These are phyloP conservation scores for Dryobota labecula DNA, from an alignment of 2,888 invertebrate genomes.

Conservation along the genomic window DNA sequence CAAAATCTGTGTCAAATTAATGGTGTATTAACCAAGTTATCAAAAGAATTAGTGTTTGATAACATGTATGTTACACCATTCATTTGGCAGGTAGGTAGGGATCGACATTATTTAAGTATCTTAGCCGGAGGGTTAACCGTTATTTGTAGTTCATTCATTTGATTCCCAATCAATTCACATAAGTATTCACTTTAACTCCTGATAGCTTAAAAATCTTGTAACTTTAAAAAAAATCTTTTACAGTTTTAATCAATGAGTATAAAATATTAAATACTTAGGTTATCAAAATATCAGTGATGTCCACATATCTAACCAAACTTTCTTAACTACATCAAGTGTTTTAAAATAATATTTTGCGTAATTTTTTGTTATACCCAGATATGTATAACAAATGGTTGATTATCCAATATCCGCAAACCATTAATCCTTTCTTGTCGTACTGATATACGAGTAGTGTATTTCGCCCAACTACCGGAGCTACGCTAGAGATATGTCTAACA, in stretches of 20 bases:
- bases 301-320: not conserved
- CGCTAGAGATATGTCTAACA: constrained; percentile 63
- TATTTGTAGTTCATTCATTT: not conserved
- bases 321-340: not conserved
- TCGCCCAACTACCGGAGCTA: constrained; percentile 46
- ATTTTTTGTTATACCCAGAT: not conserved
- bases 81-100: not conserved
- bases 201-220: not conserved
- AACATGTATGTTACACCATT: not conserved
- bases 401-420: constrained; percentile 15
- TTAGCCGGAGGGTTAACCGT: not conserved
- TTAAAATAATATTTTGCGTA: not conserved
- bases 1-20: not conserved
- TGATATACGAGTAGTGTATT: constrained; percentile 56
- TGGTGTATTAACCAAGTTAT: not conserved
- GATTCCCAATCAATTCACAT: not conserved
- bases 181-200: not conserved
- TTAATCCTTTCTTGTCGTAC: constrained; percentile 41
- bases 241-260: not conserved
- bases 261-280: not conserved
- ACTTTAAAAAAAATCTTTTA: too few relatives aligned
- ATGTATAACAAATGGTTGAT: not conserved
- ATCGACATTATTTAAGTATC: not conserved
- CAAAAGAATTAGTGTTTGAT: constrained; percentile 1
- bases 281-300: not conserved